A percentile compares a stretch with the other conserved stretches of the same genome.
phyloP scores from a whole-genome alignment of 2,113 vertebrate species.

The Otocyon megalotis region DNA sequence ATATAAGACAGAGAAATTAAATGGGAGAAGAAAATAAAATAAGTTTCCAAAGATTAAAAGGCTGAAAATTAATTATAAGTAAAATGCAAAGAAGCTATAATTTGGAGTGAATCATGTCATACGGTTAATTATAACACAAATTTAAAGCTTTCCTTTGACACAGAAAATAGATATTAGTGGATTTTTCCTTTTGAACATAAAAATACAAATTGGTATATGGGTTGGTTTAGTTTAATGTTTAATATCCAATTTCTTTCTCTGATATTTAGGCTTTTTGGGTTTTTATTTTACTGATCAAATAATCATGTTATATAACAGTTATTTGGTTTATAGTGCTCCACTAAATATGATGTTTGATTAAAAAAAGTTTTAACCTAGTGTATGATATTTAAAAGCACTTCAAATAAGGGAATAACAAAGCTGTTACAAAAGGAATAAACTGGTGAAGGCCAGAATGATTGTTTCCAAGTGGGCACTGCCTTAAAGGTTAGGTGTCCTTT shows the following conservation, averaged over 20 bases:
- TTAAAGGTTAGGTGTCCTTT: constrained; percentile 87
- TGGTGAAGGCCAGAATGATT: constrained; percentile 84
- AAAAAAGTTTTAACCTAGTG: constrained; percentile 70
- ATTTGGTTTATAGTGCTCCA: constrained; percentile 16
- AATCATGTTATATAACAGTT: constrained; percentile 65
- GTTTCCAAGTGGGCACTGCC: constrained; percentile 76
- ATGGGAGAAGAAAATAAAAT: constrained; percentile 13
- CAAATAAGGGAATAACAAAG: constrained; percentile 77
- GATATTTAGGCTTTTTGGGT: constrained; percentile 8
- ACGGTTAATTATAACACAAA: constrained; percentile 9
- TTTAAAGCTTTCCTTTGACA: constrained; percentile 29
- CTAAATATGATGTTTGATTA: constrained; percentile 71
- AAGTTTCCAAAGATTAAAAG: constrained; percentile 44
- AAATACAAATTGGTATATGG: constrained; percentile 35
- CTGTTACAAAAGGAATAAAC: constrained; percentile 72
- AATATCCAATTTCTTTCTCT: constrained; percentile 28
- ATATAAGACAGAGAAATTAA: constrained; percentile 44
- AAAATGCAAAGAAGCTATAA: constrained; percentile 51
- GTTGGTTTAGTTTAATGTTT: constrained; percentile 27
- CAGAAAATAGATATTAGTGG: neutral
- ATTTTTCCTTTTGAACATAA: constrained; percentile 44
- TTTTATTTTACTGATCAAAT: constrained; percentile 75
- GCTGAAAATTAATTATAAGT: constrained; percentile 67
- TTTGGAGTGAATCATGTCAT: constrained; percentile 22
- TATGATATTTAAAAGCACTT: constrained; percentile 79